Evolutionary conservation across 2,888 invertebrate genomes (phyloP).

Genomic region (Emmelina monodactyla): DNA sequence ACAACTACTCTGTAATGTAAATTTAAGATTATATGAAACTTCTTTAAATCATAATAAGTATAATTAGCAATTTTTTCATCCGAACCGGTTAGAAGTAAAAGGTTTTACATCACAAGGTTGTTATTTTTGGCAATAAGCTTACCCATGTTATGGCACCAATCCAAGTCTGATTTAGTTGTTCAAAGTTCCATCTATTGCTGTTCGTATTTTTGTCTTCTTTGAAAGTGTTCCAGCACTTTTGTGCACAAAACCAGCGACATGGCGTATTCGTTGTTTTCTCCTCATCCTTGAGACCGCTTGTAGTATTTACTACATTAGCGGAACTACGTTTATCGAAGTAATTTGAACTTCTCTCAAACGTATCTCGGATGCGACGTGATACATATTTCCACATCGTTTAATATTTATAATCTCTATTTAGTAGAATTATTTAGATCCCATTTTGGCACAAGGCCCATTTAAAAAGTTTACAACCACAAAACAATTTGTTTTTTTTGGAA

Average conservation of each 20-base stretch:
- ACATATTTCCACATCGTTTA: conserved; percentile 64
- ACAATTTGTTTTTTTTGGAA: no score
- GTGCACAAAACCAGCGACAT: conserved; percentile 33
- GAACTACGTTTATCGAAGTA: conserved; percentile 55
- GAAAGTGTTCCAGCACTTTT: conserved; percentile 29
- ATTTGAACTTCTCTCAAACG: conserved; percentile 53
- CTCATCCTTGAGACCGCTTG: conserved; percentile 28
- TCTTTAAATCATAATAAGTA: neutral
- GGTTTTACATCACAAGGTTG: no score
- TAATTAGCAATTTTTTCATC: no score
- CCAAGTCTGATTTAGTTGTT: conserved; percentile 49
- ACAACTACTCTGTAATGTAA: conserved; percentile 61
- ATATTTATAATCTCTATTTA: no score
- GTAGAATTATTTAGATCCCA: no score
- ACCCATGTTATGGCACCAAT: conserved; percentile 64
- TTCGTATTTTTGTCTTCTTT: conserved; percentile 35
- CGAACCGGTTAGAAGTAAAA: no score
- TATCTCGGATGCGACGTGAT: conserved; percentile 54
- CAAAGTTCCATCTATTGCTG: conserved; percentile 46
- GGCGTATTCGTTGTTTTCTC: conserved; percentile 25
- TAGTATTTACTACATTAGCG: conserved; percentile 35
- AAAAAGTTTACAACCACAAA: no score
- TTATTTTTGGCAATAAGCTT: no score
- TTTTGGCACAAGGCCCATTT: no score
- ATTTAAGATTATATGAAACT: neutral